Evolutionary conservation across 2,113 vertebrate species (phyloP).

Genomic region (Tetrao urogallus): DNA sequence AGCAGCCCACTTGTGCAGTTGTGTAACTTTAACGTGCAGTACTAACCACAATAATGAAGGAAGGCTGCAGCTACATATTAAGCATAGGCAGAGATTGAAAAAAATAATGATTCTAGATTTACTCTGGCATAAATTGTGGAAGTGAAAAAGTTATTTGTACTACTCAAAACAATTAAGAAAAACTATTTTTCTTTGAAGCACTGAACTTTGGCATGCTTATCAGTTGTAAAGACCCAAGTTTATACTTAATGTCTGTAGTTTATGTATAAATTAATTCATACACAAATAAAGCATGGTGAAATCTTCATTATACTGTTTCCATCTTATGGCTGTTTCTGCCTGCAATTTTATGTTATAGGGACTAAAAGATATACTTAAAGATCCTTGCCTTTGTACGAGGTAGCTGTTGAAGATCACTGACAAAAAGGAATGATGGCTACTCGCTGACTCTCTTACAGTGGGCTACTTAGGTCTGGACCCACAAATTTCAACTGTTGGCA

Average conservation of each 20-base stretch:
- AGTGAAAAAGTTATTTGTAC: not conserved
- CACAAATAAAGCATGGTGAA: accelerated
- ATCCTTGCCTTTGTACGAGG: not conserved
- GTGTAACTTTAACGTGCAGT: not conserved
- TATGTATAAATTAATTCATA: not conserved
- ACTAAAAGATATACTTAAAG: not conserved
- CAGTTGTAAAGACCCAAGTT: not conserved
- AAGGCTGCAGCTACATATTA: not conserved
- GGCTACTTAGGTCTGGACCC: not conserved
- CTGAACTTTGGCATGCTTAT: not conserved
- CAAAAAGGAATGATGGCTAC: not conserved
- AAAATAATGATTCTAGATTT: not conserved
- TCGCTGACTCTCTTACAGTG: accelerated
- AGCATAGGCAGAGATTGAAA: not conserved
- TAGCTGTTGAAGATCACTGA: not conserved
- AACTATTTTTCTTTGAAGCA: not conserved
- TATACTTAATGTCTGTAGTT: not conserved
- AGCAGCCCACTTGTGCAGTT: not conserved
- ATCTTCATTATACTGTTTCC: not conserved
- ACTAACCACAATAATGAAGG: not conserved
- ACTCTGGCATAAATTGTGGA: not conserved
- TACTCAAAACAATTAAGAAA: not conserved
- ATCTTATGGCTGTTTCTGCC: not conserved
- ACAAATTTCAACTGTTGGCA: not conserved
- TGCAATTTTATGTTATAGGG: not conserved